Conservation (phyloP, 1,140 invertebrate genomes). For the Hestina assimilis region DNA sequence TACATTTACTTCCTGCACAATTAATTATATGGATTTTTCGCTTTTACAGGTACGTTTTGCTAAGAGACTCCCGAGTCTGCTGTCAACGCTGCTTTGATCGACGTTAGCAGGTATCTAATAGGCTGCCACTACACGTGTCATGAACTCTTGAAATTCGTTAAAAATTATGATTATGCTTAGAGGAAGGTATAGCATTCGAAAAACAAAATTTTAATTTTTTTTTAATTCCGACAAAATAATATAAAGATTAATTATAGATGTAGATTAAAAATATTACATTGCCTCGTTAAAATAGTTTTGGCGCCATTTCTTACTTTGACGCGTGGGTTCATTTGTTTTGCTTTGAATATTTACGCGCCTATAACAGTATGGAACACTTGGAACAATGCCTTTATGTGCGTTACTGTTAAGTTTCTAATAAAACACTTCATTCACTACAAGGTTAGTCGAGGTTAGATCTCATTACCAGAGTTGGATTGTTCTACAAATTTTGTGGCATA, state of each 20-base stretch:
- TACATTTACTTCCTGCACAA: constrained; percentile 28
- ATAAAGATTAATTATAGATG: no score
- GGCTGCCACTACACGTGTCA: no score
- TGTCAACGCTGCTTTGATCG: background rate
- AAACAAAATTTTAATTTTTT: no score
- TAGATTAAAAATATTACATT: background rate
- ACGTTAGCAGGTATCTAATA: background rate
- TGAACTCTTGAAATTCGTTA: no score
- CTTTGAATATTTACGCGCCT: constrained; percentile 24
- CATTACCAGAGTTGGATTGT: no score
- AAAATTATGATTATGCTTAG: no score
- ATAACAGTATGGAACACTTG: no score
- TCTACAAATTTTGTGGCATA: no score
- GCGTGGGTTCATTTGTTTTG: constrained; percentile 9
- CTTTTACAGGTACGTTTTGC: constrained; percentile 44
- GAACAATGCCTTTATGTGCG: constrained; percentile 43
- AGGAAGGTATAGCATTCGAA: no score
- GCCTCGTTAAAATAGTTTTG: constrained; percentile 7
- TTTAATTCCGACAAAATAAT: no score
- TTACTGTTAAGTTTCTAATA: constrained; percentile 26
- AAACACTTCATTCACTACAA: constrained; percentile 30
- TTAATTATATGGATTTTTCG: constrained; percentile 30
- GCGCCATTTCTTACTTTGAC: background rate
- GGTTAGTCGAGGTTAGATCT: no score
- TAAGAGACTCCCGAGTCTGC: constrained; percentile 1